Percentiles rank a stretch among this genome's conserved stretches.
Conservation (phyloP, 2,113 vertebrate species). For the Anseranas semipalmata region DNA sequence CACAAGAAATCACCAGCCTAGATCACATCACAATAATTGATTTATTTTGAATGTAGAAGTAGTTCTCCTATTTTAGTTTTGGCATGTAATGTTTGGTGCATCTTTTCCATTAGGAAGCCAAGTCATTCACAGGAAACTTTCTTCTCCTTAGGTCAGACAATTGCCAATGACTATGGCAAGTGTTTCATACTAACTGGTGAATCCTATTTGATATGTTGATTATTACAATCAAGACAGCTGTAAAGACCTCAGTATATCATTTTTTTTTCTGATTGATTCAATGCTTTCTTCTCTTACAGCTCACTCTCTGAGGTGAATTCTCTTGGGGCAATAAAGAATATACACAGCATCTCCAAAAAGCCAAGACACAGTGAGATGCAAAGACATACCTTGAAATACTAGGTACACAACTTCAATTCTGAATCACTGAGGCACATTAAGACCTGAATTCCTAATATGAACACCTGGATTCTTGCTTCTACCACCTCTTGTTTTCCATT, state of each 20-base stretch:
- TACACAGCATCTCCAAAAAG: neutral
- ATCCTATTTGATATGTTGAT: neutral
- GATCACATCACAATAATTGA: neutral
- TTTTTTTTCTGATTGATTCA: neutral
- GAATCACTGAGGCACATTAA: neutral
- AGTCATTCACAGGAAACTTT: neutral
- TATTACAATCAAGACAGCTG: neutral
- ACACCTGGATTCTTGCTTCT: neutral
- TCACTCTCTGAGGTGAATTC: neutral
- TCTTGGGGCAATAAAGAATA: neutral
- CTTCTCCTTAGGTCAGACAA: neutral
- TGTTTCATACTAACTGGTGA: neutral
- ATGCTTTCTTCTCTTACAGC: neutral
- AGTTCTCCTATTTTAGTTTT: neutral
- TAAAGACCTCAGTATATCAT: neutral
- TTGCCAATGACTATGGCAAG: neutral
- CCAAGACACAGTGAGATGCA: rapidly evolving
- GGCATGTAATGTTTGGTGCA: neutral
- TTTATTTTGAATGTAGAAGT: neutral
- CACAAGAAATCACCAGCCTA: neutral
- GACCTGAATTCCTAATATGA: neutral
- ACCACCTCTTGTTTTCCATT: neutral
- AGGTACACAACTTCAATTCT: neutral
- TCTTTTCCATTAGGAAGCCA: neutral
- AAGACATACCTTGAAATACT: neutral